Conservation (phyloP, 2,113 vertebrate genomes). For the Siniperca knerii region DNA sequence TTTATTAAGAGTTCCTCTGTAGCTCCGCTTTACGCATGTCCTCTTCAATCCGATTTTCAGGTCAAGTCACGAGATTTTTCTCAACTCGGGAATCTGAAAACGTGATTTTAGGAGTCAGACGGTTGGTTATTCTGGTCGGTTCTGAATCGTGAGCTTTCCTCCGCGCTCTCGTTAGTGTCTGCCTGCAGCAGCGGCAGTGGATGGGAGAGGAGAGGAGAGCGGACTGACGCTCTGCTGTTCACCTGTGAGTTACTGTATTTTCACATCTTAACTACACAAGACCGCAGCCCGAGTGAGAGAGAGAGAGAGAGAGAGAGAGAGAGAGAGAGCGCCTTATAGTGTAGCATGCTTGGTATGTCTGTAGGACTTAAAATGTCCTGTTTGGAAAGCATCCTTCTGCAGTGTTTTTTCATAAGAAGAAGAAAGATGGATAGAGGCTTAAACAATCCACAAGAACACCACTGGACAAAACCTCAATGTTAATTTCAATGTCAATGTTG, state of each 20-base stretch:
- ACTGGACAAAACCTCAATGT: not conserved
- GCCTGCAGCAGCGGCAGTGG: conserved; percentile 13
- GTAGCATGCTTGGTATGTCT: not conserved
- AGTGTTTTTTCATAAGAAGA: not conserved
- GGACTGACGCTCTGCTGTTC: conserved; percentile 49
- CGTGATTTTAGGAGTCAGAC: conserved; percentile 16
- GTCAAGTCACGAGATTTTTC: not conserved
- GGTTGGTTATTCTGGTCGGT: conserved; percentile 20
- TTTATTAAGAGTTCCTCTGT: conserved; percentile 42
- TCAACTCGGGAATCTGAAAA: not conserved
- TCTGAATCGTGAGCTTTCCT: conserved; percentile 66
- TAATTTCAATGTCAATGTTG: too few species aligned
- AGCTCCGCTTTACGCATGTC: conserved; percentile 7
- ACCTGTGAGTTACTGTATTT: conserved; percentile 55
- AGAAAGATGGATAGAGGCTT: not conserved
- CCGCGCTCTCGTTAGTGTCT: conserved; percentile 12
- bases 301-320: conserved; percentile 1
- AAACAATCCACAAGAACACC: not conserved
- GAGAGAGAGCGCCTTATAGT: not conserved
- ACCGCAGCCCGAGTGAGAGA: conserved; percentile 20
- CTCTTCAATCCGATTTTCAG: conserved; percentile 10
- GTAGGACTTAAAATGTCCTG: not conserved
- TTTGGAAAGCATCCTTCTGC: not conserved
- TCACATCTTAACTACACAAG: conserved; percentile 22
- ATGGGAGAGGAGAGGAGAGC: conserved; percentile 12